Evolutionary conservation across 1,140 invertebrate genomes (phyloP), one percentile per base, ranked within the genome.

Genomic region (Euwallacea similis): DNA sequence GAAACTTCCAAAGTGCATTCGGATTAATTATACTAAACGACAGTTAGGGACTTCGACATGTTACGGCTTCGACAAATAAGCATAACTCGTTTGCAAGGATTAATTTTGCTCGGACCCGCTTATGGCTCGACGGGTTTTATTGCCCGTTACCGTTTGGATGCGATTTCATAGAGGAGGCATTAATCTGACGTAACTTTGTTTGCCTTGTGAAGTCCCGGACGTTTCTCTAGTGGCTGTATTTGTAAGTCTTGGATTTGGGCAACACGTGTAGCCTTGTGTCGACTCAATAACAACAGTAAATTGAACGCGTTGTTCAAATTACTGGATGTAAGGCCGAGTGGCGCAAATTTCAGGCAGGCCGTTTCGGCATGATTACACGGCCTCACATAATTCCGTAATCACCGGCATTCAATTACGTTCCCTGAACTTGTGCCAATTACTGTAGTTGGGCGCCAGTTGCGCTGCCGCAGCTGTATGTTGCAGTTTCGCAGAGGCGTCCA

Each of bases 1-100:
- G 55, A 66, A 71, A 71, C 69, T 71, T 71, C 33, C 58, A 58
- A 66, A 65, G 43, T 71, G 62, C 69, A 71, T 71, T 66, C 62
- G 41, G 69, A 71, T 71, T 65, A 71, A 71, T 71, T 71, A 60
- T 65, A 58, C 7, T 63, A 63, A 70, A 56, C 56, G 68, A 53
- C 58, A 69, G 59, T 69, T 69, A 13, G 46, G 56, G 59, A 66
- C 53, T 66, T 56, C 44, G 65, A 58, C 65, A 58, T 66, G 54
- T 58, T 65, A 54, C 46, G 21, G 63, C 50, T 54, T n/a, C 50
- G 43, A 46, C 42, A 42, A 58, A 66, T 66, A 66, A 54, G 47
- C 63, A 66, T 63, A 65, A 53, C 46, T 53, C 43, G 43, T 10
- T 65, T 65, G 16, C 8, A 21, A 7, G 46, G 41, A 65, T 63